phyloP scores from a whole-genome alignment of 2,113 vertebrate genomes.

The Podocnemis expansa region DNA sequence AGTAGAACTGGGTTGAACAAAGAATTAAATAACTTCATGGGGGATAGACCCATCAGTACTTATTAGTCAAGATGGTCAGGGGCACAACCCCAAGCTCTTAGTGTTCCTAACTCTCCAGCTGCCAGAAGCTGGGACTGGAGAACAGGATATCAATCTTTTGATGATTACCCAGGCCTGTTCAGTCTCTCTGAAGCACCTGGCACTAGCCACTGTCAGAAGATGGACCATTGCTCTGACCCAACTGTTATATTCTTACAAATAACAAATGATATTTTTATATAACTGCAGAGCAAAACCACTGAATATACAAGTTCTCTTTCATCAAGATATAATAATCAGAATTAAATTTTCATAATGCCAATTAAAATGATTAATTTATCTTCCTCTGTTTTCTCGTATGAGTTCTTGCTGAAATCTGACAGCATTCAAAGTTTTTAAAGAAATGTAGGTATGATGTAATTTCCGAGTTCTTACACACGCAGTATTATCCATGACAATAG shows the following conservation, averaged over 20 bases:
- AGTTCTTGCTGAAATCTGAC: conserved; percentile 25
- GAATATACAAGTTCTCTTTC: not conserved
- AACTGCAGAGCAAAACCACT: conserved; percentile 5
- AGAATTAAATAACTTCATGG: not conserved
- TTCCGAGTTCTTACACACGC: conserved; percentile 26
- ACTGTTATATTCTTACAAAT: not conserved
- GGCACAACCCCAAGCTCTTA: not conserved
- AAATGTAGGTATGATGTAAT: not conserved
- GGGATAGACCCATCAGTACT: not conserved
- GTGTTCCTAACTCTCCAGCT: not conserved
- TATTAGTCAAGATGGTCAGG: not conserved
- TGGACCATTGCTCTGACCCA: not conserved
- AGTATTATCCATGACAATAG: not conserved
- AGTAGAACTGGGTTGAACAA: not conserved
- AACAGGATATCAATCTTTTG: too few relatives aligned
- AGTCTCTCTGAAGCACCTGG: too few relatives aligned
- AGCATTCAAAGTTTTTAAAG: conserved; percentile 29
- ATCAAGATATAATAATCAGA: not conserved
- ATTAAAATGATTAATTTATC: not conserved
- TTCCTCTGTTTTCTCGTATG: conserved; percentile 1
- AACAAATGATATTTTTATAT: not conserved
- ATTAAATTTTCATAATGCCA: not conserved
- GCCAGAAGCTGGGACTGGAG: not conserved
- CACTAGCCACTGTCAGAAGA: not conserved
- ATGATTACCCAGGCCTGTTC: too few relatives aligned